A percentile compares a stretch with the other conserved stretches of the same genome.
Conservation (phyloP, 1,140 invertebrate species). For the Drosophila baimaii region DNA sequence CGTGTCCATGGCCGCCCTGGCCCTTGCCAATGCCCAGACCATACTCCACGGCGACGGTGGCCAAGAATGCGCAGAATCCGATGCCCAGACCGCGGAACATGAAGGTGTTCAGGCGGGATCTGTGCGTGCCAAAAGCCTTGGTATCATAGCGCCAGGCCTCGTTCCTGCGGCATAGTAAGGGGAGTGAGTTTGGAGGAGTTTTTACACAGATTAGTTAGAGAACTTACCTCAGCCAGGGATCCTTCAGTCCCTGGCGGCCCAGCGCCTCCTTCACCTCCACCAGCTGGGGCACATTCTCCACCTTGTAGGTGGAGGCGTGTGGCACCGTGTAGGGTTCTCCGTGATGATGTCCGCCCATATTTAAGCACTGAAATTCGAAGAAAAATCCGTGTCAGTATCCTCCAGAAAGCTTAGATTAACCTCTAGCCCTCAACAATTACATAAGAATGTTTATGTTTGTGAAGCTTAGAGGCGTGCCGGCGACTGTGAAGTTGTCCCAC, state of each 20-base stretch:
- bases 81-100: slow-evolving; percentile 87
- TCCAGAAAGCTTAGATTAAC: slow-evolving; percentile 43
- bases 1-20: slow-evolving; percentile 72
- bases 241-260: slow-evolving; percentile 88
- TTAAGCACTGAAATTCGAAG: slow-evolving; percentile 40
- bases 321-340: slow-evolving; percentile 86
- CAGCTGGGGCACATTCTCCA: slow-evolving; percentile 88
- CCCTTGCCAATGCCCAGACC: slow-evolving; percentile 85
- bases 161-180: slow-evolving; percentile 85
- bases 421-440: slow-evolving; percentile 56
- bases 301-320: slow-evolving; percentile 89
- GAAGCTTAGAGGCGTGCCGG: background rate
- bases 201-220: too few species aligned
- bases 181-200: background rate
- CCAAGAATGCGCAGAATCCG: slow-evolving; percentile 87
- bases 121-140: slow-evolving; percentile 84
- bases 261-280: slow-evolving; percentile 86
- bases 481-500: background rate
- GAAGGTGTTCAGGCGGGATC: slow-evolving; percentile 64
- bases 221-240: slow-evolving; percentile 90
- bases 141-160: slow-evolving; percentile 89
- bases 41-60: slow-evolving; percentile 86
- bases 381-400: slow-evolving; percentile 5
- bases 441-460: slow-evolving; percentile 60
- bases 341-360: slow-evolving; percentile 86